A percentile compares a stretch with the other conserved stretches of the same genome.
Evolutionary conservation across 2,888 invertebrate genomes (phyloP).

Genomic region (Rhagophthalmus giganteus): DNA sequence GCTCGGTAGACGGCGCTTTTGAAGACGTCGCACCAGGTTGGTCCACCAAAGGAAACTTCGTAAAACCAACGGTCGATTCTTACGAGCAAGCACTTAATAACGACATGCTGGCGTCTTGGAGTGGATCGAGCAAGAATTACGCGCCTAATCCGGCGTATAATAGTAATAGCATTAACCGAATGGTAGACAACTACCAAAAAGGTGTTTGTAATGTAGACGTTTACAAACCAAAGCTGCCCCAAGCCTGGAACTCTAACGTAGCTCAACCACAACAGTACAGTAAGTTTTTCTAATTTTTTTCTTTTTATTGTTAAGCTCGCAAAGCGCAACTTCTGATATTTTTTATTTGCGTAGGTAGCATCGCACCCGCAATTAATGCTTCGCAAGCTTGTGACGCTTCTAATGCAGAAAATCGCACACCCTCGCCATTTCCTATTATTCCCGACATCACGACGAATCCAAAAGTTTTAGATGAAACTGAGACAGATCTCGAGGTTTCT

Average conservation of each 20-base stretch:
- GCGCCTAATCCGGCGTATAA: conserved; percentile 53
- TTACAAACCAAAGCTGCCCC: conserved; percentile 57
- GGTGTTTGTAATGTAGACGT: conserved; percentile 52
- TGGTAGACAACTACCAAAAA: conserved; percentile 53
- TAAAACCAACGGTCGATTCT: conserved; percentile 51
- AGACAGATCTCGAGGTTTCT: conserved; percentile 19
- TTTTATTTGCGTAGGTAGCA: conserved; percentile 41
- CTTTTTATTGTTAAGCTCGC: too few species aligned
- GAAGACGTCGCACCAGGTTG: conserved; percentile 54
- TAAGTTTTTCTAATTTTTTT: conserved; percentile 49
- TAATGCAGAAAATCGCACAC: conserved; percentile 31
- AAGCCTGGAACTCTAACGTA: conserved; percentile 56
- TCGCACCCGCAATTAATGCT: conserved; percentile 45
- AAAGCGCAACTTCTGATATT: too few species aligned
- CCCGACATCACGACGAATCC: conserved; percentile 42
- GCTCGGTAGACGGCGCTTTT: conserved; percentile 72
- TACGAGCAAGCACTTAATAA: conserved; percentile 50
- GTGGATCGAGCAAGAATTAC: conserved; percentile 41
- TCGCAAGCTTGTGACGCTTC: conserved; percentile 30
- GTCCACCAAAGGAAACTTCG: conserved; percentile 48
- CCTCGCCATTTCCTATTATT: conserved; percentile 45
- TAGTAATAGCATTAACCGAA: conserved; percentile 53
- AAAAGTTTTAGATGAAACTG: conserved; percentile 31
- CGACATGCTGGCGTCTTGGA: conserved; percentile 47
- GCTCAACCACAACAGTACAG: conserved; percentile 47